A percentile compares a stretch with the other conserved stretches of the same genome.
phyloP scores from a whole-genome alignment of 2,797 vertebrate species.

The Gymnothorax reevesii region DNA sequence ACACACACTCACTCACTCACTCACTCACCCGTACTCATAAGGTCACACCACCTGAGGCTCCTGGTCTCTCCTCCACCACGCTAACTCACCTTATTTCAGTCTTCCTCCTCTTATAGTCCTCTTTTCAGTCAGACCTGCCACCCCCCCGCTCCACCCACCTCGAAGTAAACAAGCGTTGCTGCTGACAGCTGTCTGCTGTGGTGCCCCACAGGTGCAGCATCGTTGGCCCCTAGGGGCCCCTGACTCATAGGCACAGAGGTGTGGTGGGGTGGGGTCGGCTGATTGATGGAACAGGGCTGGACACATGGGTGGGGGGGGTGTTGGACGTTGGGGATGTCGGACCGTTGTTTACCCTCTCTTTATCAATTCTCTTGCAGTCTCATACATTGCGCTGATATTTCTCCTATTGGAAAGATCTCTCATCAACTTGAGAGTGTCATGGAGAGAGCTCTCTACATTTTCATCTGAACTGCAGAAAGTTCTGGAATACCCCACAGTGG shows the following conservation, averaged over 20 bases:
- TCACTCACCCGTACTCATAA: neutral
- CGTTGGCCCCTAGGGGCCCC: constrained; percentile 70
- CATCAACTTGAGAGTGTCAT: too few species aligned
- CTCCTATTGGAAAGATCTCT: constrained; percentile 23
- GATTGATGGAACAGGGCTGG: constrained; percentile 71
- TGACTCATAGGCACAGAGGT: constrained; percentile 68
- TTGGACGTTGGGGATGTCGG: neutral
- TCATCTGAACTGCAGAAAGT: too few species aligned
- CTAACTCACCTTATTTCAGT: constrained; percentile 48
- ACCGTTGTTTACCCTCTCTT: constrained; percentile 11
- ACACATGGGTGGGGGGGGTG: constrained; percentile 57
- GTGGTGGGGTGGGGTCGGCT: constrained; percentile 55
- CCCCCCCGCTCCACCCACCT: constrained; percentile 28
- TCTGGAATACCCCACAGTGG: too few species aligned
- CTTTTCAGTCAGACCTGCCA: constrained; percentile 27
- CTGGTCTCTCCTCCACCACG: neutral
- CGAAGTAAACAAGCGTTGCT: constrained; percentile 59
- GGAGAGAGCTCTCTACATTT: too few species aligned
- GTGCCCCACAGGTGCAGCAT: constrained; percentile 73
- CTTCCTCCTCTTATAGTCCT: constrained; percentile 26
- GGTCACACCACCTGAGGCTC: constrained; percentile 45
- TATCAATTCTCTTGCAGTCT: constrained; percentile 49
- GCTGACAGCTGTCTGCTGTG: constrained; percentile 78
- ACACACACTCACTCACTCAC: neutral
- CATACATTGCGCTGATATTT: constrained; percentile 12